phyloP scores from a whole-genome alignment of 23 tunicate genomes.

The Ciona savignyi region DNA sequence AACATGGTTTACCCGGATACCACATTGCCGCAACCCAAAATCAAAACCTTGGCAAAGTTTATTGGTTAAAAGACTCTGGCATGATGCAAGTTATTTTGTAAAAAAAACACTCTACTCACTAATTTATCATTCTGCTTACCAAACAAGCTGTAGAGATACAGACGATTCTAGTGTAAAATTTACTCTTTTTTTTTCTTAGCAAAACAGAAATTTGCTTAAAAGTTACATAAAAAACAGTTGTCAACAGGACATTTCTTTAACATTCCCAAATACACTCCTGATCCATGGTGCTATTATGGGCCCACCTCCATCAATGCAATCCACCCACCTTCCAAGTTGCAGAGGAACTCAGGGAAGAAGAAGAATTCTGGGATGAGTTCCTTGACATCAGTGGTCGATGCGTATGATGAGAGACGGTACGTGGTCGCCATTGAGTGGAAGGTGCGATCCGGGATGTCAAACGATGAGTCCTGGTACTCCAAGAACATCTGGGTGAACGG shows the following conservation, averaged over 20 bases:
- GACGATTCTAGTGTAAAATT: not conserved
- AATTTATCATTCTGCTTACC: not conserved
- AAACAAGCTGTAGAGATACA: not conserved
- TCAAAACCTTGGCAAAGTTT: too few species aligned
- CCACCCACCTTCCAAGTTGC: constrained; percentile 77
- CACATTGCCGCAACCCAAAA: constrained; percentile 90
- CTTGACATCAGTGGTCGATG: constrained; percentile 92
- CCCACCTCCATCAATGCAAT: too few species aligned
- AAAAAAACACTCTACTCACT: too few species aligned
- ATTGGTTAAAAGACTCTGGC: not conserved
- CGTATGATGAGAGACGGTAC: constrained; percentile 59
- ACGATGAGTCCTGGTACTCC: constrained; percentile 81
- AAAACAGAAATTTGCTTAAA: too few species aligned
- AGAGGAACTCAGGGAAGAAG: constrained; percentile 93
- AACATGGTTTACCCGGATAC: constrained; percentile 86
- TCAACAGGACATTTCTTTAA: not conserved
- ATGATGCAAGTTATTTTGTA: not conserved
- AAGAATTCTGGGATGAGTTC: constrained; percentile 96
- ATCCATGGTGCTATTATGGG: too few species aligned
- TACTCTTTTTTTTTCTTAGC: too few species aligned
- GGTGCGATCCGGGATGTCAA: constrained; percentile 96
- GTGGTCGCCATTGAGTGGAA: constrained; percentile 98
- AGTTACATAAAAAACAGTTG: not conserved
- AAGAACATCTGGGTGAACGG: constrained; percentile 92
- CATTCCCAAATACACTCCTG: too few species aligned